Conservation (phyloP, 2,797 vertebrate species). For the Syncerus caffer region DNA sequence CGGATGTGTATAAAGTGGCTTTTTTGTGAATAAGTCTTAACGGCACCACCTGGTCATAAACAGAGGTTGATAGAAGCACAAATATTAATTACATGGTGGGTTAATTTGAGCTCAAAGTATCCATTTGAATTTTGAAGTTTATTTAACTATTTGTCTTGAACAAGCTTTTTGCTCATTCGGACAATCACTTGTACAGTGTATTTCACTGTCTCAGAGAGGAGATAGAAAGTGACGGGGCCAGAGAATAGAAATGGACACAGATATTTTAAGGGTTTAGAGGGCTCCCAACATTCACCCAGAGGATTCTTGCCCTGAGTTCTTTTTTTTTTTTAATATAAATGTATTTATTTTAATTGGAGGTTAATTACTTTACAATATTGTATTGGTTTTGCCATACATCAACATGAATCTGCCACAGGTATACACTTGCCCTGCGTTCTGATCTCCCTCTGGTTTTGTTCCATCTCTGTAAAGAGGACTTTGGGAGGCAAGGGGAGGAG, state of each 20-base stretch:
- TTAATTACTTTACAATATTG: no score
- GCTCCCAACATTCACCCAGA: background rate
- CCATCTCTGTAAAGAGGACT: background rate
- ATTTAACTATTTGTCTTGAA: background rate
- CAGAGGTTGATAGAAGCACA: background rate
- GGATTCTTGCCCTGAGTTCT: background rate
- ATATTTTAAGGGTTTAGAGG: background rate
- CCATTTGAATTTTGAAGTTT: background rate
- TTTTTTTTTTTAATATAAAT: no score
- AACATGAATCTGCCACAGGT: no score
- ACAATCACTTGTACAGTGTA: no score
- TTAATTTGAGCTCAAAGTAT: background rate
- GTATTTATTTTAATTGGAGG: no score
- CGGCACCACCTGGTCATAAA: background rate
- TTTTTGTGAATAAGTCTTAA: conserved; percentile 48
- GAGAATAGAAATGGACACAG: background rate
- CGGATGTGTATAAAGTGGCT: conserved; percentile 53
- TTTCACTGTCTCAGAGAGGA: background rate
- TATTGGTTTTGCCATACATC: no score
- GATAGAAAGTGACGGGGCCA: background rate
- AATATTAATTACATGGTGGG: background rate
- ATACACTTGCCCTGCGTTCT: background rate
- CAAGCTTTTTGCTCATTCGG: background rate
- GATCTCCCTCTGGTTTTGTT: background rate
- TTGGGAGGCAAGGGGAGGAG: background rate